Percentiles rank a stretch among this genome's conserved stretches.
These are phyloP conservation scores for Hylyphantes graminicola DNA, from an alignment of 1,140 invertebrate genomes.

Conservation along the genomic window DNA sequence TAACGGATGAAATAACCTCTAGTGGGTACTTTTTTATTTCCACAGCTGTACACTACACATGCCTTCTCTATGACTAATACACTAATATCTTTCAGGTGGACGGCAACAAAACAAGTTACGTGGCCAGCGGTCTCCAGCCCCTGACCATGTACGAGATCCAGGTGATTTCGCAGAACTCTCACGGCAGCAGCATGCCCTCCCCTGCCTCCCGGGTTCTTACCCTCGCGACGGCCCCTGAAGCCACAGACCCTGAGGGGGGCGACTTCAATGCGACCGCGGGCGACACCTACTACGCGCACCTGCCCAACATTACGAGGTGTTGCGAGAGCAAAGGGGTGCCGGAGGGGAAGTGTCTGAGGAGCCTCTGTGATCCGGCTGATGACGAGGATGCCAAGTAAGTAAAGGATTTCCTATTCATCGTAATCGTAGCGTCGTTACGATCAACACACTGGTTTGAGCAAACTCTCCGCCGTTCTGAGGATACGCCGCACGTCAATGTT, in stretches of 20 bases:
- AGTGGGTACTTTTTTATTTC: too few relatives aligned
- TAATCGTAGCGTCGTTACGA: too few relatives aligned
- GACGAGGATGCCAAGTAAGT: constrained; percentile 71
- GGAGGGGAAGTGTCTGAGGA: constrained; percentile 79
- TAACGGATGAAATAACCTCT: too few relatives aligned
- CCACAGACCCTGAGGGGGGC: not conserved
- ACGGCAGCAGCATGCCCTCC: constrained; percentile 80
- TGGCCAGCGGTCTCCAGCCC: constrained; percentile 74
- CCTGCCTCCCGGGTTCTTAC: constrained; percentile 77
- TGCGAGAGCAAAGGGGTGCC: constrained; percentile 79
- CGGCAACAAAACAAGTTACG: constrained; percentile 70
- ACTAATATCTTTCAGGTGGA: constrained; percentile 18
- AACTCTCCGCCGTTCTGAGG: too few relatives aligned
- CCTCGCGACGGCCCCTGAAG: constrained; percentile 16
- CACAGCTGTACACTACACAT: too few relatives aligned
- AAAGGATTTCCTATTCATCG: not conserved
- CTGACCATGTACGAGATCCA: constrained; percentile 86
- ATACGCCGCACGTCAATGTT: too few relatives aligned
- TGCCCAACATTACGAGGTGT: constrained; percentile 80
- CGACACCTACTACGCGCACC: constrained; percentile 68
- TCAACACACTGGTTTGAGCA: too few relatives aligned
- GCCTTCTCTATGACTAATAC: too few relatives aligned
- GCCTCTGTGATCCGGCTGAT: constrained; percentile 80
- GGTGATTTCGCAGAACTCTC: constrained; percentile 77
- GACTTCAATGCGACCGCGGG: constrained; percentile 65